Evolutionary conservation across 2,888 invertebrate species (phyloP), one percentile per base, ranked within the genome.

Genomic region (Erpobdella octoculata): DNA sequence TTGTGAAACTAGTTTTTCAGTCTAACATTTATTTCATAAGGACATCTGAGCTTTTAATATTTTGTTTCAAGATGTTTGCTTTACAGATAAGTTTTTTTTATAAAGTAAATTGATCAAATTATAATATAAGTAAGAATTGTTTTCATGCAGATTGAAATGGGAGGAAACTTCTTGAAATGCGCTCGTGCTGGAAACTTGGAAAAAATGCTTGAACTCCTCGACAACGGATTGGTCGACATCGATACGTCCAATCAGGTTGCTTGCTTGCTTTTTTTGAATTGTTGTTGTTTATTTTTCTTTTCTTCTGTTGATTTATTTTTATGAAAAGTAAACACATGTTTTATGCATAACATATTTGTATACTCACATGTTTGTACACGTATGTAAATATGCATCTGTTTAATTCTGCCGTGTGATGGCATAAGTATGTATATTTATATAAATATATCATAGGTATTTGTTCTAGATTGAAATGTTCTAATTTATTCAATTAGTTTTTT

Each of bases 151-250:
- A 6, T 48, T 53, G 69, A 69, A 25, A 31, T 69, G 58, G 69
- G 31, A 9, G 35, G 48, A 35, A 69, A 46, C 46, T 69, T 58
- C 36, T 58, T 69, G 69, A 69, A 25, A 25, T 48, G 46, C 31
- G 69, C 69, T 35, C 25, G 69, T 12, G 31, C 69, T 1, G 69
- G 69, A n/a, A 69, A 69, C 58, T 28, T 69, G 58, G 69, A 71
- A 36, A 65, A 65, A 36, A 65, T 65, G 64, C 31, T 71, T 3
- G 61, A 71, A 9, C 36, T 71, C 31, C 53, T 71, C 15, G 61
- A 71, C 53, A 71, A 64, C 35, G 71, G 71, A 25, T 65, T 65
- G 3, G 71, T 71, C 31, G 71, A 71, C n/a, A 70, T 62, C 36
- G 62, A 70, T 62, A 70, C 41, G 5, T 35, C 36, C 62, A 62